These are phyloP conservation scores for Amniataba percoides DNA, from an alignment of 2,797 vertebrate species.

Conservation along the genomic window DNA sequence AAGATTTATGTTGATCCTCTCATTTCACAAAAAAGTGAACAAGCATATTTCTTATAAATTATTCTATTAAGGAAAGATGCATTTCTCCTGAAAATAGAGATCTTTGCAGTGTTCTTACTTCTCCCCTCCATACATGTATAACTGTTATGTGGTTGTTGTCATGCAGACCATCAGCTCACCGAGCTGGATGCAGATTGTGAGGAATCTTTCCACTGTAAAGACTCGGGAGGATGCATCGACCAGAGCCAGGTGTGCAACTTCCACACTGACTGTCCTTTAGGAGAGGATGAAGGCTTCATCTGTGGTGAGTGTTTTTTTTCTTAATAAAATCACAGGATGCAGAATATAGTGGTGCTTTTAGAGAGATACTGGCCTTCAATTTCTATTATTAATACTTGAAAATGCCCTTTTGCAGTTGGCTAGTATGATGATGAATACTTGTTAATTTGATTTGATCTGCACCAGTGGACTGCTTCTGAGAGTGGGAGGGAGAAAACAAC, in stretches of 20 bases:
- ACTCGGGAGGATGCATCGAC: constrained; percentile 84
- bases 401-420: not conserved
- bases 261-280: constrained; percentile 86
- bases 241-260: constrained; percentile 89
- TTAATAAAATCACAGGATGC: not conserved
- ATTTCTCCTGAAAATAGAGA: not conserved
- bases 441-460: constrained; percentile 19
- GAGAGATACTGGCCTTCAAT: not conserved
- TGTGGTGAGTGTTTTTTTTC: constrained; percentile 86
- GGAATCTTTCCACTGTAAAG: constrained; percentile 84
- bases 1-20: too few species aligned
- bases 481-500: constrained; percentile 20
- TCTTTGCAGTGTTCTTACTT: not conserved
- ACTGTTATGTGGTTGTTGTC: constrained; percentile 30
- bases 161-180: constrained; percentile 63
- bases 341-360: not conserved
- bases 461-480: constrained; percentile 11
- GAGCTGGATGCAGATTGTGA: constrained; percentile 66
- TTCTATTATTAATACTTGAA: not conserved
- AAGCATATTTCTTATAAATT: not conserved
- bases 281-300: constrained; percentile 84
- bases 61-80: not conserved
- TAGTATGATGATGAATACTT: constrained; percentile 9
- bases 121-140: not conserved
- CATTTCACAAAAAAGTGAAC: too few species aligned